Conservation (phyloP, 92 coral and sea anemone genomes). For the Phymanthus crucifer region DNA sequence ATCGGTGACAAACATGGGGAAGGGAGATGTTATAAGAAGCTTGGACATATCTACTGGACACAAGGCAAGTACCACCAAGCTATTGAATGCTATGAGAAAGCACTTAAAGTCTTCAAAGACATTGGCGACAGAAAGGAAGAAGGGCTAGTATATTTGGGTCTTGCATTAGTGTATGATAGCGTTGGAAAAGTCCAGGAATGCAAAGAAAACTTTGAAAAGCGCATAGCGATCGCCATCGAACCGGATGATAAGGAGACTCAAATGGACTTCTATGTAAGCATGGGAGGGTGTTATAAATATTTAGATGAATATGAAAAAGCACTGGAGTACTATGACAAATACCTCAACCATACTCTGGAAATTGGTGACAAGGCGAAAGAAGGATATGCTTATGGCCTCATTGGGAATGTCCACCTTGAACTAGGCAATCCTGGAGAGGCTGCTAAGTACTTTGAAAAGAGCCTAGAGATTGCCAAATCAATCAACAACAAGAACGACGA, state of each 20-base stretch:
- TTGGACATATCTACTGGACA: not conserved
- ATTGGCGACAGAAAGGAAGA: conserved; percentile 10
- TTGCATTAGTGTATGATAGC: not conserved
- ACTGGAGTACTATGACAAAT: not conserved
- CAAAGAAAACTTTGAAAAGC: not conserved
- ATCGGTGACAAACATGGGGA: conserved; percentile 9
- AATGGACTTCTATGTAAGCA: not conserved
- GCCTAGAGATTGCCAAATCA: not conserved
- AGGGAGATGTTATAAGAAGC: not conserved
- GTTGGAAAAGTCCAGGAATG: not conserved
- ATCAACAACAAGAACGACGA: not conserved
- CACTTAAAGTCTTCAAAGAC: too few species aligned
- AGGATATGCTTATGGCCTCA: not conserved
- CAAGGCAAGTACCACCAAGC: conserved; percentile 21
- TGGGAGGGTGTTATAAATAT: not conserved
- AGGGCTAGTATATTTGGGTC: not conserved
- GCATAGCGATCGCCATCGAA: not conserved
- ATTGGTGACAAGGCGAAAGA: not conserved
- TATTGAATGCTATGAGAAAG: not conserved
- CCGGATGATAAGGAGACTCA: not conserved
- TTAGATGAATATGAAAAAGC: not conserved
- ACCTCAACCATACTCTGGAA: too few species aligned
- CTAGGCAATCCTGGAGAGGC: not conserved
- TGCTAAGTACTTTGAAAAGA: not conserved
- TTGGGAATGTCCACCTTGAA: not conserved